phyloP scores from a whole-genome alignment of 1,140 invertebrate species.

The Drosophila nigromelanica region DNA sequence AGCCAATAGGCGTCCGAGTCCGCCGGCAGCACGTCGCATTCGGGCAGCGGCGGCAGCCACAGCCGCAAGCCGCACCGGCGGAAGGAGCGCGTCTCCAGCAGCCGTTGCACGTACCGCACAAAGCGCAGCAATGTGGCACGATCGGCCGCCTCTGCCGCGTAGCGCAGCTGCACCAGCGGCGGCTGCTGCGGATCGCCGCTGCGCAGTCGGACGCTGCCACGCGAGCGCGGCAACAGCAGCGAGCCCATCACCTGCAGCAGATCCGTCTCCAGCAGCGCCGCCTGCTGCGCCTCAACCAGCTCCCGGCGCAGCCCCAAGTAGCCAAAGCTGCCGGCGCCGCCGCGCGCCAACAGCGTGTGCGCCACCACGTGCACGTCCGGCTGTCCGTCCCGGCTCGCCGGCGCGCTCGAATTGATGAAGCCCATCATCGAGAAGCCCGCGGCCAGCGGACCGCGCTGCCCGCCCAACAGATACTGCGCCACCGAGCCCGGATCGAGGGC shows the following conservation, averaged over 20 bases:
- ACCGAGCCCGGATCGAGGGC: constrained; percentile 84
- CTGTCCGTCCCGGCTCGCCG: constrained; percentile 42
- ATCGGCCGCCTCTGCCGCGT: constrained; percentile 89
- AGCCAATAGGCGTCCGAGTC: constrained; percentile 86
- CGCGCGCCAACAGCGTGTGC: constrained; percentile 77
- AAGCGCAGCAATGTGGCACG: constrained; percentile 89
- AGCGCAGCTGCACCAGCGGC: constrained; percentile 92
- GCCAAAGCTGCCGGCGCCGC: constrained; percentile 44
- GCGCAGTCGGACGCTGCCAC: constrained; percentile 79
- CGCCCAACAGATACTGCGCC: constrained; percentile 84
- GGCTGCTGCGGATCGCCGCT: constrained; percentile 75
- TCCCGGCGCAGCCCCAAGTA: constrained; percentile 77
- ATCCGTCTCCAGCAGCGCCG: constrained; percentile 73
- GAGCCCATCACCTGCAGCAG: constrained; percentile 84
- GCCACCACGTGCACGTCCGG: constrained; percentile 74
- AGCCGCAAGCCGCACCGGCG: constrained; percentile 83
- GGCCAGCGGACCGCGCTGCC: constrained; percentile 87
- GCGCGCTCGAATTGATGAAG: constrained; percentile 70
- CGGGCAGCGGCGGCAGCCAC: constrained; percentile 80
- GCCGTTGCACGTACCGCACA: constrained; percentile 84
- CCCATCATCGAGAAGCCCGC: constrained; percentile 84
- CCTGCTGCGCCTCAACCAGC: constrained; percentile 60
- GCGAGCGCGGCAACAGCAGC: constrained; percentile 84
- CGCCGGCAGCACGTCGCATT: constrained; percentile 80
- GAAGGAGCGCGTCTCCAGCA: constrained; percentile 85